Conservation (phyloP, 1,140 invertebrate genomes). For the Leguminivora glycinivorella region DNA sequence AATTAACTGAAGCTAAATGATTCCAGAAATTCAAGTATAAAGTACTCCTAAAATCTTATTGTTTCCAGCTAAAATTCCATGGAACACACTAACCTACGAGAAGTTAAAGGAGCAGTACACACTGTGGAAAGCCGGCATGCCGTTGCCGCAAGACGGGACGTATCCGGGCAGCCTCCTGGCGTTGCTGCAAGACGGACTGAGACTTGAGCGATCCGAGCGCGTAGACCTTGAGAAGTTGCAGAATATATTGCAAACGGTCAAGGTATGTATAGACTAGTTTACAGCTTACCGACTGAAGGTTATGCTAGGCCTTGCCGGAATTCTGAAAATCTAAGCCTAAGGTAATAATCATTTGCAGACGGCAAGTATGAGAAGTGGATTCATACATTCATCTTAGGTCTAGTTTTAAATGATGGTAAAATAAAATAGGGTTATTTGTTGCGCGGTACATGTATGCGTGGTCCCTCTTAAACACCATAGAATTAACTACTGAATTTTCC, state of each 20-base stretch:
- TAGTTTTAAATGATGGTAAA: no score
- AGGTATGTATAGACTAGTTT: conserved; percentile 47
- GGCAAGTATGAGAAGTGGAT: no score
- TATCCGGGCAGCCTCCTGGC: conserved; percentile 61
- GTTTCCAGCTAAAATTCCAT: conserved; percentile 60
- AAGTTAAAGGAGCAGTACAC: conserved; percentile 62
- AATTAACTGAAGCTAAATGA: no score
- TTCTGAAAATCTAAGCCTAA: no score
- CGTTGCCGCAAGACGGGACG: conserved; percentile 53
- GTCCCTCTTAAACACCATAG: no score
- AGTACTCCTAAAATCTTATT: conserved; percentile 28
- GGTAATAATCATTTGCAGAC: no score
- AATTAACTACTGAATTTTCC: not conserved
- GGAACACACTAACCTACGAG: conserved; percentile 59
- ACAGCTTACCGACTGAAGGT: no score
- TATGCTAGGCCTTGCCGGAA: no score
- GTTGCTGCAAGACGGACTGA: conserved; percentile 49
- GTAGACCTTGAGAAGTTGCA: conserved; percentile 47
- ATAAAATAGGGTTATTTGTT: no score
- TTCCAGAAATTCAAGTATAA: conserved; percentile 14
- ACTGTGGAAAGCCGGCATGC: conserved; percentile 53
- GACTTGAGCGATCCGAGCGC: conserved; percentile 39
- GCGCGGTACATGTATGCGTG: not conserved
- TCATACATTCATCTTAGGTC: no score
- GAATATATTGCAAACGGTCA: conserved; percentile 45